A percentile compares a stretch with the other conserved stretches of the same genome.
Conservation (phyloP, 1,140 invertebrate species). For the Euwallacea fornicatus region DNA sequence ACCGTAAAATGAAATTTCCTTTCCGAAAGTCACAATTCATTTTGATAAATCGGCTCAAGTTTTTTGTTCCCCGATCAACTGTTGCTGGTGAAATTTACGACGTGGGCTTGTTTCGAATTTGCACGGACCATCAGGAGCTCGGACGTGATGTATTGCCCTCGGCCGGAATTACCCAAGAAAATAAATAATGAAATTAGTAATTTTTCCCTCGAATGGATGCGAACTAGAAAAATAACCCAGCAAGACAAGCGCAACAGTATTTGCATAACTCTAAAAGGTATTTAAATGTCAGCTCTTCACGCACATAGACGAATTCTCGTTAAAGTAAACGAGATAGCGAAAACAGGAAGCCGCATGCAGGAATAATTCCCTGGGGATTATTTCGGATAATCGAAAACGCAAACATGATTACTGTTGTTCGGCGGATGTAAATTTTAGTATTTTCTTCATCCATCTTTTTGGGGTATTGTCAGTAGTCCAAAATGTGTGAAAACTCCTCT, state of each 20-base stretch:
- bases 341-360: not conserved
- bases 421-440: not conserved
- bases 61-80: constrained; percentile 20
- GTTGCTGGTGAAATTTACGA: constrained; percentile 11
- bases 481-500: too few relatives aligned
- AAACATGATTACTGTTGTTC: constrained; percentile 9
- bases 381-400: constrained; percentile 14
- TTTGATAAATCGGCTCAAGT: constrained; percentile 21
- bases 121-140: too few relatives aligned
- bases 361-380: constrained; percentile 12
- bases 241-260: too few relatives aligned
- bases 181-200: too few relatives aligned
- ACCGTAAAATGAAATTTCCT: constrained; percentile 19
- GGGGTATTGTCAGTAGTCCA: not conserved
- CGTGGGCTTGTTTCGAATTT: too few relatives aligned
- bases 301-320: not conserved
- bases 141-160: too few relatives aligned
- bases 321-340: not conserved
- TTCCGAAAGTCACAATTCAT: constrained; percentile 23
- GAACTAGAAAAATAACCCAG: too few relatives aligned
- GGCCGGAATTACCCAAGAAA: too few relatives aligned
- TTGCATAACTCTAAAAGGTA: too few relatives aligned
- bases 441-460: not conserved
- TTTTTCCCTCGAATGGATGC: too few relatives aligned
- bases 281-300: too few relatives aligned